Percentiles rank a stretch among this genome's conserved stretches.
Conservation (phyloP, 1,140 invertebrate genomes). For the Drosophila yakuba region DNA sequence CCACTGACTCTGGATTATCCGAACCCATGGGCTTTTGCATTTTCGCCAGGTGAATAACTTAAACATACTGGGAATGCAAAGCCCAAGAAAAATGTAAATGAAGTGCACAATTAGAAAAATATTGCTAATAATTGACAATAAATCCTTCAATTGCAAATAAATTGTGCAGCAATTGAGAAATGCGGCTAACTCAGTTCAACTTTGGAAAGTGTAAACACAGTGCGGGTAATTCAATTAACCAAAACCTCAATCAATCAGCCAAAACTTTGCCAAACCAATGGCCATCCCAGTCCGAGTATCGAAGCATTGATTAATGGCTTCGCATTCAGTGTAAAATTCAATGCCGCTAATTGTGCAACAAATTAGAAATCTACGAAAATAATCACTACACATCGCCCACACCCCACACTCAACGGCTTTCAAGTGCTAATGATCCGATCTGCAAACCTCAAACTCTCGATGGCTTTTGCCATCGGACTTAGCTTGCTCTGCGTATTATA, state of each 20-base stretch:
- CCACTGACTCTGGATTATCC: slow-evolving; percentile 21
- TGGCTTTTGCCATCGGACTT: slow-evolving; percentile 36
- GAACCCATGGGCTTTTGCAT: background rate
- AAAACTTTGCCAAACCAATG: slow-evolving; percentile 16
- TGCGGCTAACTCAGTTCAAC: slow-evolving; percentile 6
- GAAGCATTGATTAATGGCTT: slow-evolving; percentile 41
- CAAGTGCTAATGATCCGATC: slow-evolving; percentile 16
- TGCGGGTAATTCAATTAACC: slow-evolving; percentile 24
- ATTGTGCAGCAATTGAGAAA: slow-evolving; percentile 1
- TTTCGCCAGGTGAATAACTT: slow-evolving; percentile 17
- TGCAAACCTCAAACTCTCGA: background rate
- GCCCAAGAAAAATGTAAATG: background rate
- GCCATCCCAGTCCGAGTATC: slow-evolving; percentile 18
- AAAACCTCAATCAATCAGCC: slow-evolving; percentile 38
- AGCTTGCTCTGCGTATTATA: slow-evolving; percentile 61
- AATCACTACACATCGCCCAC: slow-evolving; percentile 35
- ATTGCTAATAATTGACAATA: background rate
- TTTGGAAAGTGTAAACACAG: slow-evolving; percentile 9
- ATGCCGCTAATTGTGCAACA: slow-evolving; percentile 76
- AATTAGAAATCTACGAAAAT: slow-evolving; percentile 69
- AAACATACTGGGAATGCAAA: background rate
- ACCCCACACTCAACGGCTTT: slow-evolving; percentile 2
- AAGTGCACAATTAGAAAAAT: no score
- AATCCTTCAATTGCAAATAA: background rate
- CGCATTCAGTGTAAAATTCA: slow-evolving; percentile 41